Conservation (phyloP, 2,113 vertebrate species). For the Petaurus breviceps region DNA sequence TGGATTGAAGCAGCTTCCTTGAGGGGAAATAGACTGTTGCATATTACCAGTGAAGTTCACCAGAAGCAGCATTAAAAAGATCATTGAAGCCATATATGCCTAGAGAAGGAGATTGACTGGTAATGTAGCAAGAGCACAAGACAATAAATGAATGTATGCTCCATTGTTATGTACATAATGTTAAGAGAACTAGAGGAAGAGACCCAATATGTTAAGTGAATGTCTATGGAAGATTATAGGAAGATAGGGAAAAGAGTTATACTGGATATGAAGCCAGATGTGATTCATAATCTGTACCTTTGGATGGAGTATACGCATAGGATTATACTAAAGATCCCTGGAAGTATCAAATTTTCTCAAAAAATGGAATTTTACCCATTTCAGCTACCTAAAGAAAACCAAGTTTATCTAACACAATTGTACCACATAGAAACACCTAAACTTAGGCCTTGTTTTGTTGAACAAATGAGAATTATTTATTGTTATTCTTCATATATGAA, state of each 20-base stretch:
- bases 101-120: neutral
- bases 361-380: neutral
- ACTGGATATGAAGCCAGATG: neutral
- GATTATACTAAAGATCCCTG: neutral
- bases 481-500: conserved; percentile 41
- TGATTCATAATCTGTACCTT: neutral
- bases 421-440: neutral
- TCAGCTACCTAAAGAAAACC: neutral
- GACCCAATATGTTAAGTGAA: neutral
- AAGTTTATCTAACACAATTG: neutral
- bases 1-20: neutral
- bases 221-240: neutral
- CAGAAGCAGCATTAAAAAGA: neutral
- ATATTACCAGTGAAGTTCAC: neutral
- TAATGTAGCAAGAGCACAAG: neutral
- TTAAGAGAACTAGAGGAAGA: neutral
- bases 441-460: neutral
- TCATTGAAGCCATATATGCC: neutral
- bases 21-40: neutral
- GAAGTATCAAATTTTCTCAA: neutral
- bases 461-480: conserved; percentile 22
- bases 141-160: neutral
- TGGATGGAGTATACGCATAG: neutral
- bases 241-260: neutral
- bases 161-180: neutral